phyloP scores from a whole-genome alignment of 2,113 vertebrate species.

The Garra rufa region DNA sequence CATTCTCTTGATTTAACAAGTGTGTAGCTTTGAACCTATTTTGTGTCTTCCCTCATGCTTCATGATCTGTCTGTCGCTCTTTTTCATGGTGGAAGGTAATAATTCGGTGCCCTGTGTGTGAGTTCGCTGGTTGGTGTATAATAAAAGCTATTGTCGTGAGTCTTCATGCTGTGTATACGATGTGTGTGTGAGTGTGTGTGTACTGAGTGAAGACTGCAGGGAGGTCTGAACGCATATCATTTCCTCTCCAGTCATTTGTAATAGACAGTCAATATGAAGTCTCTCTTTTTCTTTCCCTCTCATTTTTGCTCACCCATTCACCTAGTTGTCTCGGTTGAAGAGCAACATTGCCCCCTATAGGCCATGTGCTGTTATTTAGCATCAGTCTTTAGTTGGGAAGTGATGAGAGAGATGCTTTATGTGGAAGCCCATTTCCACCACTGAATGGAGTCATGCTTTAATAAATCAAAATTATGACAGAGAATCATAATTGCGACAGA shows the following conservation, averaged over 20 bases:
- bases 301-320: neutral
- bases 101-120: conserved; percentile 12
- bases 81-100: conserved; percentile 34
- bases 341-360: conserved; percentile 61
- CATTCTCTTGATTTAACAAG: neutral
- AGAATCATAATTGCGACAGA: neutral
- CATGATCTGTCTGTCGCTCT: neutral
- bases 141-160: conserved; percentile 31
- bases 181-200: conserved; percentile 39
- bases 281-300: conserved; percentile 33
- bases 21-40: conserved; percentile 14
- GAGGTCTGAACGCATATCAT: conserved; percentile 45
- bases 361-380: neutral
- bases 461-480: neutral
- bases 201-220: conserved; percentile 22
- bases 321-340: conserved; percentile 36
- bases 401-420: neutral
- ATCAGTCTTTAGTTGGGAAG: neutral
- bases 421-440: neutral
- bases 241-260: conserved; percentile 48
- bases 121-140: conserved; percentile 26
- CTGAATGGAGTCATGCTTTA: neutral
- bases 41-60: conserved; percentile 15
- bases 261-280: conserved; percentile 52
- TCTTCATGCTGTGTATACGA: conserved; percentile 19